phyloP scores from a whole-genome alignment of 2,113 vertebrate genomes.

The Damaliscus lunatus region DNA sequence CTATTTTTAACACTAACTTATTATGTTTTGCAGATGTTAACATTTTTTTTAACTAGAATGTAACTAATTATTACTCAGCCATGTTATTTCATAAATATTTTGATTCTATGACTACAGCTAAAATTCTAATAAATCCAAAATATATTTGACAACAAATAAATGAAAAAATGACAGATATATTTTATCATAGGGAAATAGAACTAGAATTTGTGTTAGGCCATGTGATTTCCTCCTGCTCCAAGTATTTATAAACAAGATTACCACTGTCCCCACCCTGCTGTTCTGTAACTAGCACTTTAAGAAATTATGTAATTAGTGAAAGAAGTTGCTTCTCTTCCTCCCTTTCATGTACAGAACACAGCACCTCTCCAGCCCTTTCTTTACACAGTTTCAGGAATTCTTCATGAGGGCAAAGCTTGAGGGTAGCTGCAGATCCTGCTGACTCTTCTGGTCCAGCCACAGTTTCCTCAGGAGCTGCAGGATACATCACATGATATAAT shows the following conservation, averaged over 20 bases:
- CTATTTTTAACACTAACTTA: neutral
- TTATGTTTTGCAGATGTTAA: neutral
- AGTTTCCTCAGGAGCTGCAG: neutral
- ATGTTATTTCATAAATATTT: neutral
- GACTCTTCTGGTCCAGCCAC: neutral
- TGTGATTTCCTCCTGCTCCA: neutral
- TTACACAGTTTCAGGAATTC: neutral
- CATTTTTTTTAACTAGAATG: neutral
- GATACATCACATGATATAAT: neutral
- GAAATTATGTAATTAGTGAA: neutral
- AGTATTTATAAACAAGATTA: neutral
- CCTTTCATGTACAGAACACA: neutral
- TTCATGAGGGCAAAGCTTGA: slow-evolving; percentile 44
- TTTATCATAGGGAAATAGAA: neutral
- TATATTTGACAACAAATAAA: neutral
- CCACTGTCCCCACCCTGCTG: fast-evolving
- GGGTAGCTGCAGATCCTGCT: neutral
- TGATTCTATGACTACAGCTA: neutral
- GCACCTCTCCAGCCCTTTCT: slow-evolving; percentile 24
- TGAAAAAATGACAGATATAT: neutral
- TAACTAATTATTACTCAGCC: neutral
- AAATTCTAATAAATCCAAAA: neutral
- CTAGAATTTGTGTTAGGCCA: neutral
- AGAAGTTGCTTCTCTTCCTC: neutral
- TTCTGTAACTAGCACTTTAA: neutral